Conservation (phyloP, 2,888 invertebrate genomes). For the Trissolcus brochymenae region DNA sequence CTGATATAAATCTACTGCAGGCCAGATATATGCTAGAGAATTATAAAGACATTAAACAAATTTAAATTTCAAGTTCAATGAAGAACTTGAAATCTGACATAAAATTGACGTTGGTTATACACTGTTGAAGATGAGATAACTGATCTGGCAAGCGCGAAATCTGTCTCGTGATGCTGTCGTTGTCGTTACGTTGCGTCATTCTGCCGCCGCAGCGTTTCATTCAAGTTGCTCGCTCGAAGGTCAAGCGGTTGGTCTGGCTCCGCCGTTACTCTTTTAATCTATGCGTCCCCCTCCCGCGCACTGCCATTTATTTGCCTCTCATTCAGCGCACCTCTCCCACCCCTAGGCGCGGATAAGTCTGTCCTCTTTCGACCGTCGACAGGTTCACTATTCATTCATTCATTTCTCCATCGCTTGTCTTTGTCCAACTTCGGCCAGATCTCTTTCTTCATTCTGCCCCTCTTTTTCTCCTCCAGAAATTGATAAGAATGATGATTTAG, state of each 20-base stretch:
- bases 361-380: constrained; percentile 42
- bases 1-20: too few relatives aligned
- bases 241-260: constrained; percentile 71
- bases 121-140: too few relatives aligned
- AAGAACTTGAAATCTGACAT: too few relatives aligned
- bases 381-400: constrained; percentile 70
- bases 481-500: constrained; percentile 11
- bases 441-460: constrained; percentile 25
- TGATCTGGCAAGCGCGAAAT: constrained; percentile 27
- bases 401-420: constrained; percentile 45
- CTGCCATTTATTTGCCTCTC: constrained; percentile 42
- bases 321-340: constrained; percentile 41
- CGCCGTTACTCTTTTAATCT: constrained; percentile 57
- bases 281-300: constrained; percentile 44
- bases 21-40: too few relatives aligned
- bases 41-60: too few relatives aligned
- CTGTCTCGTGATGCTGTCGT: constrained; percentile 58
- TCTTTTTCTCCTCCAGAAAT: constrained; percentile 12
- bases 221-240: constrained; percentile 73
- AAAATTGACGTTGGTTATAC: too few relatives aligned
- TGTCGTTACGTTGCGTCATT: constrained; percentile 68
- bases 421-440: constrained; percentile 42
- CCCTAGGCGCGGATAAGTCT: constrained; percentile 21
- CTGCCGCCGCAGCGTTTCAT: constrained; percentile 69
- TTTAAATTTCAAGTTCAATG: too few relatives aligned